A percentile compares a stretch with the other conserved stretches of the same genome.
Conservation (phyloP, 2,888 invertebrate species). For the Pseudococcus viburni region DNA sequence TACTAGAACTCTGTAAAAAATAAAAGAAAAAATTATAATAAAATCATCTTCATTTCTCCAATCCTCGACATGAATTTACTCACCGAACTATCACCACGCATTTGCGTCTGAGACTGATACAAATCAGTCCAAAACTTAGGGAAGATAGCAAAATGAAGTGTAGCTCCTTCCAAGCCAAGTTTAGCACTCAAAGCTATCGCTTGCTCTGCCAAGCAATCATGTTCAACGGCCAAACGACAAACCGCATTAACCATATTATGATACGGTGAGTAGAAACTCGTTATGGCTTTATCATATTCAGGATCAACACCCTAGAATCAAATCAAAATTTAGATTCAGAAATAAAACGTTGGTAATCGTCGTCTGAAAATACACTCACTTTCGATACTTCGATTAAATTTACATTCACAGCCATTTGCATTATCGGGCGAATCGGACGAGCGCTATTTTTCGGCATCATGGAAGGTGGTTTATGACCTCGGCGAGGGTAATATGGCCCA, state of each 20-base stretch:
- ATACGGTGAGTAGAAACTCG: conserved; percentile 88
- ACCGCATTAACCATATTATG: conserved; percentile 89
- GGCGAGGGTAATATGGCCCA: conserved; percentile 84
- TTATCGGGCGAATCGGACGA: conserved; percentile 84
- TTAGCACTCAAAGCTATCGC: conserved; percentile 89
- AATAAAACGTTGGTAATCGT: not conserved
- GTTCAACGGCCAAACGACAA: conserved; percentile 90
- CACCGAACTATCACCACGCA: conserved; percentile 70
- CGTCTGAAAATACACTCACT: conserved; percentile 71
- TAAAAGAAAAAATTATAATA: not conserved
- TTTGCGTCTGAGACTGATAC: conserved; percentile 81
- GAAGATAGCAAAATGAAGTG: conserved; percentile 89
- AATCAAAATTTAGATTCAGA: conserved; percentile 68
- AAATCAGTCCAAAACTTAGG: conserved; percentile 94
- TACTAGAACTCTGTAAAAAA: conserved; percentile 78
- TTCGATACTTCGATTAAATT: conserved; percentile 81
- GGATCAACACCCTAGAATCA: conserved; percentile 78
- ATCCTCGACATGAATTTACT: not conserved
- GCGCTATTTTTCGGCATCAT: conserved; percentile 75
- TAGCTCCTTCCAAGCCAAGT: conserved; percentile 91
- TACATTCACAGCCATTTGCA: conserved; percentile 87
- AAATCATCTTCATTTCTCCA: not conserved
- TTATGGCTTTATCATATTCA: conserved; percentile 82
- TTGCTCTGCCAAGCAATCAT: conserved; percentile 88
- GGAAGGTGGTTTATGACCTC: conserved; percentile 76